phyloP scores from a whole-genome alignment of 1,140 invertebrate genomes.

The Cataglyphis hispanica region DNA sequence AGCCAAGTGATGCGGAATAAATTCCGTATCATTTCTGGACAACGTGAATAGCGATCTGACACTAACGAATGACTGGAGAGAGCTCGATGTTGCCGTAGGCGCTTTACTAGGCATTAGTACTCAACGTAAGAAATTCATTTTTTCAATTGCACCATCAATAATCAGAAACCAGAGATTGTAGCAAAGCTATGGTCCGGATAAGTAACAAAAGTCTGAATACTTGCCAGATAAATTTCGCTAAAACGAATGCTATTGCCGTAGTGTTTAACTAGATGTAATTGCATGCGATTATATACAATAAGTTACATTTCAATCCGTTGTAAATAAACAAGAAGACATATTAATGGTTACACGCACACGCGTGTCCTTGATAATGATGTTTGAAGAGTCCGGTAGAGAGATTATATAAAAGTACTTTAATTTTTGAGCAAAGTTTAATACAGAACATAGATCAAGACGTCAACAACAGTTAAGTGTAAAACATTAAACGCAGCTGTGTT shows the following conservation, averaged over 20 bases:
- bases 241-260: slow-evolving; percentile 19
- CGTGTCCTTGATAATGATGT: neutral
- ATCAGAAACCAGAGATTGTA: slow-evolving; percentile 9
- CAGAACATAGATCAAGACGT: neutral
- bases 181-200: slow-evolving; percentile 11
- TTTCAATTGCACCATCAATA: slow-evolving; percentile 11
- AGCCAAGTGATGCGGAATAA: slow-evolving; percentile 38
- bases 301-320: slow-evolving; percentile 24
- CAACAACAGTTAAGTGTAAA: slow-evolving; percentile 17
- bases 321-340: slow-evolving; percentile 4
- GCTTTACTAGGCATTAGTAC: slow-evolving; percentile 8
- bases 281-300: slow-evolving; percentile 14
- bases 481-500: slow-evolving; percentile 34
- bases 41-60: slow-evolving; percentile 45
- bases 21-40: slow-evolving; percentile 48
- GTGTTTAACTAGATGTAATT: slow-evolving; percentile 36
- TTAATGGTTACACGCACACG: neutral
- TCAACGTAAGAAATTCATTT: slow-evolving; percentile 22
- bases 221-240: slow-evolving; percentile 34
- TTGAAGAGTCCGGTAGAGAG: neutral
- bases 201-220: slow-evolving; percentile 28
- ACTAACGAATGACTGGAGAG: slow-evolving; percentile 24
- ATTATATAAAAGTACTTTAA: slow-evolving; percentile 7
- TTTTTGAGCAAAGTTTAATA: slow-evolving; percentile 21
- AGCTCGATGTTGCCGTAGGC: neutral